These are phyloP conservation scores for Otocyon megalotis DNA, from an alignment of 2,113 vertebrate species.

Conservation along the genomic window DNA sequence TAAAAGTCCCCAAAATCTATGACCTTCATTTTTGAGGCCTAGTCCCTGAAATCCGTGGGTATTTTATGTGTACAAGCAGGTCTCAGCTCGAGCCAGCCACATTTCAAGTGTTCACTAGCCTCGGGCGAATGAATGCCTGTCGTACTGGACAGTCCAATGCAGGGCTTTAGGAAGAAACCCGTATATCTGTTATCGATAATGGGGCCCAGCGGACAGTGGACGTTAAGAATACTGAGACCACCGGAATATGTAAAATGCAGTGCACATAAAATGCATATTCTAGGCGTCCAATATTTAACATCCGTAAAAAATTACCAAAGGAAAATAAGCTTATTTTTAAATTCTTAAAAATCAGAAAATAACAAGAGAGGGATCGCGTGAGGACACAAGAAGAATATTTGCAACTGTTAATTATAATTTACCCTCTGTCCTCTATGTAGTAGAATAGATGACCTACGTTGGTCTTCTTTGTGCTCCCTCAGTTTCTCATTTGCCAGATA, in stretches of 20 bases:
- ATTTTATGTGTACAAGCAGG: fast-evolving
- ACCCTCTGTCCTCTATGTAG: fast-evolving
- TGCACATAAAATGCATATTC: neutral
- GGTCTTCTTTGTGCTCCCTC: fast-evolving
- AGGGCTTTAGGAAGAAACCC: too few species aligned
- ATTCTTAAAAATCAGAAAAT: neutral
- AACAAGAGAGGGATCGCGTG: neutral
- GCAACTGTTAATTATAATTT: fast-evolving
- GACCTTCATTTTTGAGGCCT: fast-evolving
- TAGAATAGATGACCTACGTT: fast-evolving
- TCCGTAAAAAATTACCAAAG: neutral
- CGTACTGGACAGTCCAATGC: fast-evolving
- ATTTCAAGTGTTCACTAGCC: neutral
- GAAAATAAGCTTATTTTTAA: neutral
- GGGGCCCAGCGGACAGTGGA: fast-evolving
- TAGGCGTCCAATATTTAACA: neutral
- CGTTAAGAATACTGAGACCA: too few species aligned
- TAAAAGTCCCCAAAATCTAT: neutral
- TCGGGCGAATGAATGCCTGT: too few species aligned
- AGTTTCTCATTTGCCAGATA: neutral
- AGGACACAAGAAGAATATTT: neutral
- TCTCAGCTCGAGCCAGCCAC: neutral
- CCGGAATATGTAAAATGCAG: fast-evolving
- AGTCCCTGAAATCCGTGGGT: neutral
- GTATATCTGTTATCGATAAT: fast-evolving